Base-by-base conservation (phyloP, 2,113 vertebrate species). In the Mixornis gularis region DNA sequence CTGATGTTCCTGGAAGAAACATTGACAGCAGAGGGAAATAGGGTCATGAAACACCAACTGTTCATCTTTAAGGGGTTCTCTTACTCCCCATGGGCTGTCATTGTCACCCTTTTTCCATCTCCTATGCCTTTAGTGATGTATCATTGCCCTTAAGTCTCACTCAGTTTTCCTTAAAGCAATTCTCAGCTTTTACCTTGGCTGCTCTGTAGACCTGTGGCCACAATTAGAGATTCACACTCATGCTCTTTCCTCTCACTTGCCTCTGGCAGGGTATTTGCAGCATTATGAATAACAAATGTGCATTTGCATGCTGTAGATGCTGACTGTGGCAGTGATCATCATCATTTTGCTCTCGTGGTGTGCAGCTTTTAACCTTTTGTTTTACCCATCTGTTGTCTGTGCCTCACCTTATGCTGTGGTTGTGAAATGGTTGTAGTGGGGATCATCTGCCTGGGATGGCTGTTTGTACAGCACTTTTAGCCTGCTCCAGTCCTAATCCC, bases 351-450 rank as follows among this genome's bases (percentile, higher is more conserved):
- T 40, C 73, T 79, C 27, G 0, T 25, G 26, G 86, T 32, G 62
- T 77, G 89, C 10, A 4, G 58, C 87, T 94, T 93, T 93, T 93
- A 94, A 85, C 78, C 74, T 93, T 63, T 93, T 66, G 14, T 51
- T 66, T 40, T 25, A 58, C 44, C 81, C 71, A 66, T 70, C 84
- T 89, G 86, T 77, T 90, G 83, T 81, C 73, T 79, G 63, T 79
- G 59, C 32, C 44, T 92, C 85, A 93, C 72, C 85, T 93, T 89
- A 65, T 72, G 81, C 68, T 89, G 87, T 69, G 68, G 38, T 55
- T 73, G 13, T 51, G 64, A 55, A 65, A 55, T 70, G 1, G 16
- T 71, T 79, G 77, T 60, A 64, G 71, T 76, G 85, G 70, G 79
- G 51, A 70, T 72, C 24, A 34, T 73, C 69, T 85, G 77, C 20